Evolutionary conservation across 2,888 invertebrate genomes (phyloP).

Genomic region (Parapristionchus giblindavisi): DNA sequence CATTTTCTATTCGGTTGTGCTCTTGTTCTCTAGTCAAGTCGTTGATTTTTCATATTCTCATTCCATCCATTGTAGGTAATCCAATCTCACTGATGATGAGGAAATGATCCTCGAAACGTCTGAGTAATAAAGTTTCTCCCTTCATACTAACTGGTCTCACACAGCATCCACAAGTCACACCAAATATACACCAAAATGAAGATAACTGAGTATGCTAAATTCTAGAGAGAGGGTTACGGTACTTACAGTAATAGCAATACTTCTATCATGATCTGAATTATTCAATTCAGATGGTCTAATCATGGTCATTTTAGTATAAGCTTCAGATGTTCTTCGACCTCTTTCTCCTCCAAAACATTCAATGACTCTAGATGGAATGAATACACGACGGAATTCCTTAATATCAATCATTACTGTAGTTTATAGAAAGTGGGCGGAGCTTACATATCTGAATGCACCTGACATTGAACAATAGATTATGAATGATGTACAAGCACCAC

Average conservation of each 20-base stretch:
- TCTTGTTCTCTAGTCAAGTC: no score
- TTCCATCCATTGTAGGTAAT: no score
- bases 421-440: background rate
- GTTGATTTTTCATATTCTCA: no score
- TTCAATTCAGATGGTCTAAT: constrained; percentile 25
- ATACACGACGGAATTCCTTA: constrained; percentile 68
- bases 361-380: constrained; percentile 52
- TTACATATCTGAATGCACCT: constrained; percentile 71
- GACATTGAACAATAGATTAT: constrained; percentile 74
- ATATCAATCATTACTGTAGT: constrained; percentile 31
- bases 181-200: no score
- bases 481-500: constrained; percentile 73
- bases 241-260: constrained; percentile 35
- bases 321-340: constrained; percentile 52
- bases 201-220: background rate
- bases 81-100: no score
- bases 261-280: constrained; percentile 15
- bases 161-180: no score
- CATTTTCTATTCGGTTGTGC: no score
- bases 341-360: constrained; percentile 8
- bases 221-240: no score
- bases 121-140: no score
- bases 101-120: no score
- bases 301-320: constrained; percentile 49
- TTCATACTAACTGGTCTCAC: no score